Conservation (phyloP, 2,888 invertebrate genomes). For the Melangyna quadrimaculata region DNA sequence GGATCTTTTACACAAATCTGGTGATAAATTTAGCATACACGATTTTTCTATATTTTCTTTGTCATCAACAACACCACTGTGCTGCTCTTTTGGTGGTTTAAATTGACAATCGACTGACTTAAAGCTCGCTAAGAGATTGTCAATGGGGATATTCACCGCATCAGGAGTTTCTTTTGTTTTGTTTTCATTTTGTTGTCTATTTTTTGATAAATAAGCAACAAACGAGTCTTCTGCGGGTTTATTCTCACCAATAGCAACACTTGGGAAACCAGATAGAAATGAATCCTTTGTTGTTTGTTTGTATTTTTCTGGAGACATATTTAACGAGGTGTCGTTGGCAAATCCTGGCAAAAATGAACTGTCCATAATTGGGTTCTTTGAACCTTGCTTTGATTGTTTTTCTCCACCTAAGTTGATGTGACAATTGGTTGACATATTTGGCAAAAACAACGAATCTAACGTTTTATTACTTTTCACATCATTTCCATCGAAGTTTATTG, state of each 20-base stretch:
- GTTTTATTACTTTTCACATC: background rate
- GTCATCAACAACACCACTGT: background rate
- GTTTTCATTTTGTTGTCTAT: background rate
- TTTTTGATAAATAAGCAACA: background rate
- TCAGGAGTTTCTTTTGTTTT: background rate
- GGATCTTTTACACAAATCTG: background rate
- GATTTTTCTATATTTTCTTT: constrained; percentile 1
- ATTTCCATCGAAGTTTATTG: background rate
- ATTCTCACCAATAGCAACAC: constrained; percentile 25
- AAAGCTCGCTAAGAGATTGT: background rate
- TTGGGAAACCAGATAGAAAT: constrained; percentile 53
- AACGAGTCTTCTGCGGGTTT: constrained; percentile 69
- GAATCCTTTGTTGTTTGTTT: constrained; percentile 29
- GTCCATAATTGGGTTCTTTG: constrained; percentile 37
- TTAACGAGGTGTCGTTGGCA: background rate
- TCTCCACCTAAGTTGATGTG: background rate
- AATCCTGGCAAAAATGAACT: constrained; percentile 27
- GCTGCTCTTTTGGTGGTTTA: background rate
- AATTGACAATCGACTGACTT: background rate
- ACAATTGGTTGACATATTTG: constrained; percentile 2
- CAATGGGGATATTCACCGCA: background rate
- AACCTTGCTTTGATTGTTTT: background rate
- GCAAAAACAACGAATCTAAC: constrained; percentile 27
- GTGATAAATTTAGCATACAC: background rate
- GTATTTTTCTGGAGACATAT: background rate